A percentile compares a stretch with the other conserved stretches of the same genome.
phyloP scores from a whole-genome alignment of 1,140 invertebrate species.

The Diuraphis noxia region DNA sequence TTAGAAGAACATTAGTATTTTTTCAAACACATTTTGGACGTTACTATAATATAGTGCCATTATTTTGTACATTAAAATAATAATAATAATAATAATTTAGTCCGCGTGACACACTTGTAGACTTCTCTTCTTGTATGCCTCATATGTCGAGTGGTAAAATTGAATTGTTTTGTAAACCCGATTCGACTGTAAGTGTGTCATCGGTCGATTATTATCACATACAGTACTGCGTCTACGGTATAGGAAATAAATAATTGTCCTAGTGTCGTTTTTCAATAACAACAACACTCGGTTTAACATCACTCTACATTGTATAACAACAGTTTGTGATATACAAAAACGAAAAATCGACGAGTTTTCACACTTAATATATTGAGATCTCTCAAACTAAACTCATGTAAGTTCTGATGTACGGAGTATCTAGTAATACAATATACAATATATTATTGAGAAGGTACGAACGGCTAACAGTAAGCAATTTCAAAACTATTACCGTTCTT shows the following conservation, averaged over 20 bases:
- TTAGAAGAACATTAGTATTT: background rate
- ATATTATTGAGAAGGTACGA: background rate
- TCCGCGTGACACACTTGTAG: conserved; percentile 25
- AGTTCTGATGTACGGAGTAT: background rate
- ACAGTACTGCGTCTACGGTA: background rate
- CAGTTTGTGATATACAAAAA: background rate
- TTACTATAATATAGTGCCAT: background rate
- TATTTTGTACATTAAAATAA: background rate
- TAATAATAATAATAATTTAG: conserved; percentile 27
- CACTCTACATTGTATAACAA: background rate
- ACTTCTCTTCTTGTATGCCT: conserved; percentile 17
- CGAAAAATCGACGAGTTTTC: background rate
- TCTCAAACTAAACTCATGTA: background rate
- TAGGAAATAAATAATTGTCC: conserved; percentile 19
- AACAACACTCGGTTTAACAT: background rate
- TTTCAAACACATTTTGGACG: background rate
- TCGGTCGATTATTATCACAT: conserved; percentile 41
- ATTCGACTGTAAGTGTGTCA: conserved; percentile 29
- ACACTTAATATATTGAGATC: background rate
- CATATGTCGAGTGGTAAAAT: background rate
- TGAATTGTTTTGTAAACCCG: conserved; percentile 32
- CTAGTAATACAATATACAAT: background rate
- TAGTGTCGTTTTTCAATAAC: conserved; percentile 13
- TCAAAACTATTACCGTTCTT: background rate
- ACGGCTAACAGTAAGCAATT: background rate